These are phyloP conservation scores for Vireo altiloquus DNA, from an alignment of 2,113 vertebrate species.

Conservation along the genomic window DNA sequence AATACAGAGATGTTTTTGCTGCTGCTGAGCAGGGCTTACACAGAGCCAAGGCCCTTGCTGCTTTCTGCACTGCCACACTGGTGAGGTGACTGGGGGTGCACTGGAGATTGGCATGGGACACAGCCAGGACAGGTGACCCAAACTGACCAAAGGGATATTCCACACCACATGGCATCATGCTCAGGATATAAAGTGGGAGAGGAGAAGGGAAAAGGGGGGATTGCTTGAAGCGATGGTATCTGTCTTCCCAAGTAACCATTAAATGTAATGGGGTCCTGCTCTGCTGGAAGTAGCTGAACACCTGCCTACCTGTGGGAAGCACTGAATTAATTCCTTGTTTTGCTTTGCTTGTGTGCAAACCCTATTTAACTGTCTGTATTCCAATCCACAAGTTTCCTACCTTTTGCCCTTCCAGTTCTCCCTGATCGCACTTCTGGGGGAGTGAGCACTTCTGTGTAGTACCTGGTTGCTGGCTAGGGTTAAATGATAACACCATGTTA, in stretches of 20 bases:
- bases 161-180: neutral
- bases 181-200: neutral
- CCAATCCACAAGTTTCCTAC: neutral
- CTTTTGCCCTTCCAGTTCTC: neutral
- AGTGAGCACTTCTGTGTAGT: neutral
- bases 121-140: neutral
- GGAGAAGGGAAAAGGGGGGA: neutral
- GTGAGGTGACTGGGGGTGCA: rapidly evolving
- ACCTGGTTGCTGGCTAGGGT: too few relatives aligned
- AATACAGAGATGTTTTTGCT: neutral
- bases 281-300: neutral
- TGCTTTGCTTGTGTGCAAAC: neutral
- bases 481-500: neutral
- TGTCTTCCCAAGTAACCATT: neutral
- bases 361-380: neutral
- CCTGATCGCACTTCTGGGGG: too few relatives aligned
- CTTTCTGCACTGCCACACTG: rapidly evolving
- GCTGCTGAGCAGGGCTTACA: neutral
- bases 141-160: neutral
- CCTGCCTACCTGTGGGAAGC: neutral
- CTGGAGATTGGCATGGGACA: neutral
- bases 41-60: neutral
- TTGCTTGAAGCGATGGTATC: neutral
- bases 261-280: neutral
- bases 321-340: neutral